phyloP scores from a whole-genome alignment of 2,888 invertebrate genomes.

The Osmoderma eremita region DNA sequence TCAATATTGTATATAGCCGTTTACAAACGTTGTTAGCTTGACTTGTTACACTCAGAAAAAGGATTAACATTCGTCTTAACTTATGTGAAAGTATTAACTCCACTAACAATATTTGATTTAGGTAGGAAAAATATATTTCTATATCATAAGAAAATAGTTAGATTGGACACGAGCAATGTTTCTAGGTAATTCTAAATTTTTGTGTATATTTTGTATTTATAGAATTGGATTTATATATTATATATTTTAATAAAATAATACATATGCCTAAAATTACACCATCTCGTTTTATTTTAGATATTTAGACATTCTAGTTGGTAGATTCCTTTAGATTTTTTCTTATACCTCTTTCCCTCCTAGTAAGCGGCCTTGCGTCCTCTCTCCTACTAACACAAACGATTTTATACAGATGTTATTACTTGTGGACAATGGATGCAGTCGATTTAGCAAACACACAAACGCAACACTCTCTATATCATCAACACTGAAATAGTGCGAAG shows the following conservation, averaged over 20 bases:
- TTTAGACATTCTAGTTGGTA: conserved; percentile 17
- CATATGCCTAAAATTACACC: conserved; percentile 23
- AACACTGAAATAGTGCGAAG: too few species aligned
- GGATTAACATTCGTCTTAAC: too few species aligned
- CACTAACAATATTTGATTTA: conserved; percentile 5
- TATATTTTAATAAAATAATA: conserved; percentile 42
- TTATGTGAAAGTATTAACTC: conserved; percentile 23
- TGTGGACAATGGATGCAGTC: conserved; percentile 32
- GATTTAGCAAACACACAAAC: conserved; percentile 42
- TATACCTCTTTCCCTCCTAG: neutral
- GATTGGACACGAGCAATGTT: neutral
- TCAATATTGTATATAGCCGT: conserved; percentile 10
- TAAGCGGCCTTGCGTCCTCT: conserved; percentile 6
- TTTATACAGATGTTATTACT: conserved; percentile 29
- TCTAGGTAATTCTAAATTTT: conserved; percentile 10
- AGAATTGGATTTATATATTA: conserved; percentile 41
- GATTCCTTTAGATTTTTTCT: conserved; percentile 7
- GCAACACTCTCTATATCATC: neutral
- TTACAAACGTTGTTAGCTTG: neutral
- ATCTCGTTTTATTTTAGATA: conserved; percentile 40
- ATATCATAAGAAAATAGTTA: neutral
- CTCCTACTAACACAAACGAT: conserved; percentile 34
- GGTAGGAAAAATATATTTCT: conserved; percentile 6
- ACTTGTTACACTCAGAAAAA: too few species aligned
- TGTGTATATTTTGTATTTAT: conserved; percentile 40